Evolutionary conservation across 1,140 invertebrate genomes (phyloP).

Genomic region (Drosophila pallidifrons): DNA sequence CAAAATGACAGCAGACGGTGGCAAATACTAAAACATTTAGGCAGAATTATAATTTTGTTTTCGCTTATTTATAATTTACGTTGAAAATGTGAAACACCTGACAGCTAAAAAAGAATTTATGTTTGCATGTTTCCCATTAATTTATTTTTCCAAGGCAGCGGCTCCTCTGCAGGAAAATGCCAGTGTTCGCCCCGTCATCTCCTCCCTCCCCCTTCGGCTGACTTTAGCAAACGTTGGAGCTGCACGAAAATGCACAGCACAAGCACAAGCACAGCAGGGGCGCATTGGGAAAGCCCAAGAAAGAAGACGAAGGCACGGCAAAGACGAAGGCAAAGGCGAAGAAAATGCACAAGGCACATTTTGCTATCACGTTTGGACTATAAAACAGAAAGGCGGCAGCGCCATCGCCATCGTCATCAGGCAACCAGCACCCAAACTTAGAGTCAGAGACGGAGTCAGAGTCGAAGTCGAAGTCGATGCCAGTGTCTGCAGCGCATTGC

Average conservation of each 20-base stretch:
- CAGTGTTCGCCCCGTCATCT: conserved; percentile 13
- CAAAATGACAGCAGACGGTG: conserved; percentile 40
- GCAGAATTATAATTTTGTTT: conserved; percentile 81
- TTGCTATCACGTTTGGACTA: conserved; percentile 81
- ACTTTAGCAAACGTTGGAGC: conserved; percentile 25
- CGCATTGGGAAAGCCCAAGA: conserved; percentile 21
- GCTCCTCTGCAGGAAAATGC: conserved; percentile 50
- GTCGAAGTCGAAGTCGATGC: not conserved
- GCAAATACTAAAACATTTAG: conserved; percentile 81
- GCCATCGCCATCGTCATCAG: conserved; percentile 8
- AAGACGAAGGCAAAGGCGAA: not conserved
- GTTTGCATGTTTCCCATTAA: conserved; percentile 83
- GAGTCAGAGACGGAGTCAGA: conserved; percentile 6
- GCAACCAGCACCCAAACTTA: too few relatives aligned
- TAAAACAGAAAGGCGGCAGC: conserved; percentile 67
- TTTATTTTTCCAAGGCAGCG: conserved; percentile 71
- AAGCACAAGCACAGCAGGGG: conserved; percentile 53
- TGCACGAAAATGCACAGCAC: conserved; percentile 73
- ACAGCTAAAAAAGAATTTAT: conserved; percentile 83
- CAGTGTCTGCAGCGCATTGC: conserved; percentile 11
- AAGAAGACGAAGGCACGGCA: conserved; percentile 22
- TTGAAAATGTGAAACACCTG: conserved; percentile 83
- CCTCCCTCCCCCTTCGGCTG: not conserved
- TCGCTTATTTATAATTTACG: conserved; percentile 81
- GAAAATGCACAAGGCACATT: conserved; percentile 64